These are phyloP conservation scores for Agrotis ipsilon DNA, from an alignment of 2,888 invertebrate species.

Conservation along the genomic window DNA sequence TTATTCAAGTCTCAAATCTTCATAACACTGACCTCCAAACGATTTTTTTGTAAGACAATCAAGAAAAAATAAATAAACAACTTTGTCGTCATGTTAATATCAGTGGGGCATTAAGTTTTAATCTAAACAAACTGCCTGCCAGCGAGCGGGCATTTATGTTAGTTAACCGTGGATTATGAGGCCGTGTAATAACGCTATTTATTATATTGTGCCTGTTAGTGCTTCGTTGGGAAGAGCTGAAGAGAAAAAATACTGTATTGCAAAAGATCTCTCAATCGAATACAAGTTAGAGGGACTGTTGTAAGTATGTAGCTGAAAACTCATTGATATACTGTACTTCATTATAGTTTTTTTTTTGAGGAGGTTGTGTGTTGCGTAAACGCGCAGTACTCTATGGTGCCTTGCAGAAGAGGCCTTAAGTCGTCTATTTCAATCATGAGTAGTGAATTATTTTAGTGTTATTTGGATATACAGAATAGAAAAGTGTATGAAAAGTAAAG, in stretches of 20 bases:
- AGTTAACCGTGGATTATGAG: slow-evolving; percentile 88
- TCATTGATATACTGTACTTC: too few species aligned
- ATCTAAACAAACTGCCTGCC: slow-evolving; percentile 87
- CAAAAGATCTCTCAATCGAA: neutral
- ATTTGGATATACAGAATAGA: too few species aligned
- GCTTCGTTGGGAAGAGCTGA: slow-evolving; percentile 17
- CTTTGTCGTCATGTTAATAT: slow-evolving; percentile 74
- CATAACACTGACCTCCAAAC: slow-evolving; percentile 1
- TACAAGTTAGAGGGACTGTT: neutral
- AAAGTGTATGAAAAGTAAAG: too few species aligned
- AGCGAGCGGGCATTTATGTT: slow-evolving; percentile 85
- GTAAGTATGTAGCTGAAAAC: neutral
- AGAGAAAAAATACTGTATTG: slow-evolving; percentile 1
- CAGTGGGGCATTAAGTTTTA: slow-evolving; percentile 82
- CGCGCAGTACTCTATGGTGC: too few species aligned
- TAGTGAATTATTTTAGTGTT: too few species aligned
- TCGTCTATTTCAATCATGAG: too few species aligned
- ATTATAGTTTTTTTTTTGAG: too few species aligned
- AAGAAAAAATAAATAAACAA: slow-evolving; percentile 52
- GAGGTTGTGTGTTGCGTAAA: too few species aligned
- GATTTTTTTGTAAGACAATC: slow-evolving; percentile 20
- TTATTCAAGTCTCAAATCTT: neutral
- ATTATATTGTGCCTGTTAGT: slow-evolving; percentile 67
- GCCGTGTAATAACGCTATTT: slow-evolving; percentile 82
- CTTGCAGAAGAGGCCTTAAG: too few species aligned